Conservation (phyloP, 2,797 vertebrate genomes). For the Pagetopsis macropterus region DNA sequence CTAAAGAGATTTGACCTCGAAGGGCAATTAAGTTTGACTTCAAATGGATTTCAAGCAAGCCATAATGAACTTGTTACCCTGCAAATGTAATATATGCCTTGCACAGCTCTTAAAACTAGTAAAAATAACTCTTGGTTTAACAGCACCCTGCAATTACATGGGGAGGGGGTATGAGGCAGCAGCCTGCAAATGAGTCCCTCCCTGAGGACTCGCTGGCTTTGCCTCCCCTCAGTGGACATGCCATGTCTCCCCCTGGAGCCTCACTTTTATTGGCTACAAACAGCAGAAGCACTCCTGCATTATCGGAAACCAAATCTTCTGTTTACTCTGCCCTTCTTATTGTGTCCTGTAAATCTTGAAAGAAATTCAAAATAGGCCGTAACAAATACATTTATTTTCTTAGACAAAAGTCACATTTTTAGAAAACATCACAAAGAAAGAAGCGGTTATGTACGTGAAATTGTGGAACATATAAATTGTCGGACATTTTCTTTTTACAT, state of each 20-base stretch:
- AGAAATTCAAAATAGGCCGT: constrained; percentile 7
- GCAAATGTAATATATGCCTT: constrained; percentile 54
- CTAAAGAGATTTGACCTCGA: neutral
- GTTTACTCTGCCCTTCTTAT: neutral
- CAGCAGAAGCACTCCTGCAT: constrained; percentile 11
- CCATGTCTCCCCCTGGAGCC: constrained; percentile 2
- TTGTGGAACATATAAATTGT: constrained; percentile 21
- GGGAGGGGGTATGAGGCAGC: constrained; percentile 60
- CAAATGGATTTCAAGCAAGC: constrained; percentile 43
- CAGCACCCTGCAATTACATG: constrained; percentile 74
- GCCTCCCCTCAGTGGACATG: constrained; percentile 31
- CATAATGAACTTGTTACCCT: constrained; percentile 60
- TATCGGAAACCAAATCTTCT: neutral
- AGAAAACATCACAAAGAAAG: constrained; percentile 27
- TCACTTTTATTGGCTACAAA: constrained; percentile 9
- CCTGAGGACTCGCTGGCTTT: constrained; percentile 18
- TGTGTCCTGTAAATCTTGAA: neutral
- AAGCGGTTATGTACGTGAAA: constrained; percentile 9
- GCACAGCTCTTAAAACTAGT: constrained; percentile 66
- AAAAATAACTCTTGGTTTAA: constrained; percentile 77
- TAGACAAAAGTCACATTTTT: constrained; percentile 7
- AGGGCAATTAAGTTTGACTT: constrained; percentile 2
- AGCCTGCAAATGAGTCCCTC: constrained; percentile 47
- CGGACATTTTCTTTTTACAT: constrained; percentile 15
- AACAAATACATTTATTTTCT: constrained; percentile 48